phyloP scores from a whole-genome alignment of 1,140 invertebrate species.

The Ptiloglossa arizonensis region DNA sequence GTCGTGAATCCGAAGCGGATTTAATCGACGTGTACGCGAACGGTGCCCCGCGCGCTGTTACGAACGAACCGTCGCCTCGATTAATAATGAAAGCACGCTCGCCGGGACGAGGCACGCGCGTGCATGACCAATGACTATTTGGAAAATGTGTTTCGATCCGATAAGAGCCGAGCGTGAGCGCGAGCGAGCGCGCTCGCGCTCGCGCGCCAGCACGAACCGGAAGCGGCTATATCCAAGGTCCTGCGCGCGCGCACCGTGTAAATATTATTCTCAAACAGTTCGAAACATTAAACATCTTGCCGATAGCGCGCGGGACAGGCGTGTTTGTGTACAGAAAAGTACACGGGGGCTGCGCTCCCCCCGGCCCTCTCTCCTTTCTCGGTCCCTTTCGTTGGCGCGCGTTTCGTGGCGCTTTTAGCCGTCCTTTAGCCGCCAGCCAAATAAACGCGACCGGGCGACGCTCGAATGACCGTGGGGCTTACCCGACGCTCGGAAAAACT shows the following conservation, averaged over 20 bases:
- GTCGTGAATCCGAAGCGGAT: not conserved
- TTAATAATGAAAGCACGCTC: conserved; percentile 7
- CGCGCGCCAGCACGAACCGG: conserved; percentile 50
- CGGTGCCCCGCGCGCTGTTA: not conserved
- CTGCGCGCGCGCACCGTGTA: conserved; percentile 60
- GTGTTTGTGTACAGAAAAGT: conserved; percentile 63
- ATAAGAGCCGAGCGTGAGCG: conserved; percentile 44
- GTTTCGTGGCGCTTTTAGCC: conserved; percentile 17
- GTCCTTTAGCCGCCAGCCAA: conserved; percentile 32
- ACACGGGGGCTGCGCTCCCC: not conserved
- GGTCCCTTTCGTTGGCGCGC: not conserved
- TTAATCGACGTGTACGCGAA: not conserved
- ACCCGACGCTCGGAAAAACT: conserved; percentile 76
- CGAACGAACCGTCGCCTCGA: not conserved
- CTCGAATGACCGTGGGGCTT: conserved; percentile 47
- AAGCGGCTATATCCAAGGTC: conserved; percentile 58
- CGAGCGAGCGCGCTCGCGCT: too few relatives aligned
- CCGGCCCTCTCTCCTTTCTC: not conserved
- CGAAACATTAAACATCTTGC: conserved; percentile 74
- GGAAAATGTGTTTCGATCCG: conserved; percentile 51
- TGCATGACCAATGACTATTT: conserved; percentile 52
- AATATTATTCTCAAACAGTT: conserved; percentile 75
- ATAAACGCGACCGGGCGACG: conserved; percentile 30
- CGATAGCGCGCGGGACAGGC: conserved; percentile 56
- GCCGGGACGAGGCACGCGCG: conserved; percentile 9